Conservation (phyloP, 2,888 invertebrate genomes). For the Eurois occulta region DNA sequence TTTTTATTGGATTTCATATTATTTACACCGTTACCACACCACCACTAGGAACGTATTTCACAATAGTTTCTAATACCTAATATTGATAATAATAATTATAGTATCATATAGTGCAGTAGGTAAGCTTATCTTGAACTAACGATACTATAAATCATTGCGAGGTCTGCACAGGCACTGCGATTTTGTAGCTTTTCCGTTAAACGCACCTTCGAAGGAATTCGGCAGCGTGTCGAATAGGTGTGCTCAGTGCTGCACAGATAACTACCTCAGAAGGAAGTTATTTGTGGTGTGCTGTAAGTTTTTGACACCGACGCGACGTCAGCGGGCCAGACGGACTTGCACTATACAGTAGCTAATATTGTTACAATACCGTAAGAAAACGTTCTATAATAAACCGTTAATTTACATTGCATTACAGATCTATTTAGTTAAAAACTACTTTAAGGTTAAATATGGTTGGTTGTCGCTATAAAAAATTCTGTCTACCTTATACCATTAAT, state of each 20-base stretch:
- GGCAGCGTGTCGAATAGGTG: background rate
- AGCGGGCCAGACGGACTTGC: background rate
- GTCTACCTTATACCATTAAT: conserved; percentile 20
- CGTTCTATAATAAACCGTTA: background rate
- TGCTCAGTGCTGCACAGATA: too few relatives aligned
- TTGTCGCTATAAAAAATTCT: background rate
- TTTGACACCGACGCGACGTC: too few relatives aligned
- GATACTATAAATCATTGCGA: background rate
- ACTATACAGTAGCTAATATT: background rate
- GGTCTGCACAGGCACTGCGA: background rate
- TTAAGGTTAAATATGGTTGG: conserved; percentile 7
- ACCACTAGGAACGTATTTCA: background rate
- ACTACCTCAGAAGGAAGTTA: too few relatives aligned
- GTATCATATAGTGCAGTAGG: background rate
- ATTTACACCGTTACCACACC: background rate
- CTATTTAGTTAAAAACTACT: conserved; percentile 13
- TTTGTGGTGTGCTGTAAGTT: background rate
- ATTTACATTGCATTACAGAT: conserved; percentile 3
- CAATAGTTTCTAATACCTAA: background rate
- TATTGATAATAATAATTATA: background rate
- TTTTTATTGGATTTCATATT: conserved; percentile 11
- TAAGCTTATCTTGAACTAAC: background rate
- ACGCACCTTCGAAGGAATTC: background rate
- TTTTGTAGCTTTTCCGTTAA: too few relatives aligned
- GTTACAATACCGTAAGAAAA: background rate